phyloP scores from a whole-genome alignment of 2,113 vertebrate genomes.

The Psilopogon haemacephalus region DNA sequence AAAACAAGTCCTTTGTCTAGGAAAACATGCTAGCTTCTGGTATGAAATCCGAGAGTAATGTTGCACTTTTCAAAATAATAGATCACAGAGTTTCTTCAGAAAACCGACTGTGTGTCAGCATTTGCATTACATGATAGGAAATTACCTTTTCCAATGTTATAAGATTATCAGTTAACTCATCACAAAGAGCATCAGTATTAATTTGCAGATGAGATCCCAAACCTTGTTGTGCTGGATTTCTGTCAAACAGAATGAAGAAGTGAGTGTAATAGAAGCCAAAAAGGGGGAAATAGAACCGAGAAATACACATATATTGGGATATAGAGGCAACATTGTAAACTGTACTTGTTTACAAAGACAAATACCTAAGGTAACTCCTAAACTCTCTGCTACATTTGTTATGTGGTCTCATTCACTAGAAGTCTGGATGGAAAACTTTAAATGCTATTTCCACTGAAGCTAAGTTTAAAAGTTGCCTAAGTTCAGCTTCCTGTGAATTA shows the following conservation, averaged over 20 bases:
- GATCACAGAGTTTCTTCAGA: not conserved
- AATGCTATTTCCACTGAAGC: not conserved
- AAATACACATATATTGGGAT: not conserved
- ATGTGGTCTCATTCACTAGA: not conserved
- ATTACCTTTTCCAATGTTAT: constrained; percentile 91
- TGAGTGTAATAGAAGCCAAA: not conserved
- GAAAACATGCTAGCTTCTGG: not conserved
- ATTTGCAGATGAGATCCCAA: constrained; percentile 70
- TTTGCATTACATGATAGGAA: not conserved
- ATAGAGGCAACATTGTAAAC: not conserved
- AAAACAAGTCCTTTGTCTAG: not conserved
- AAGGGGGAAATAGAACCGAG: not conserved
- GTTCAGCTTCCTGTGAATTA: not conserved
- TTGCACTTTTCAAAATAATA: not conserved
- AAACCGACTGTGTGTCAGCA: not conserved
- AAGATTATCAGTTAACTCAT: constrained; percentile 87
- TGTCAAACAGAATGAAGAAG: constrained; percentile 55
- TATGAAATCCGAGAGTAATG: not conserved
- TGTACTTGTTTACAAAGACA: not conserved
- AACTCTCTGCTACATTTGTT: not conserved
- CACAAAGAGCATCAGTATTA: constrained; percentile 80
- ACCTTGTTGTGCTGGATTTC: constrained; percentile 52
- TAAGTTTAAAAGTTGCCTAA: not conserved
- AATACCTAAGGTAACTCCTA: not conserved
- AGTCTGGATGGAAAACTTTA: not conserved